Conservation (phyloP, 2,113 vertebrate species). For the Lipophrys pholis region DNA sequence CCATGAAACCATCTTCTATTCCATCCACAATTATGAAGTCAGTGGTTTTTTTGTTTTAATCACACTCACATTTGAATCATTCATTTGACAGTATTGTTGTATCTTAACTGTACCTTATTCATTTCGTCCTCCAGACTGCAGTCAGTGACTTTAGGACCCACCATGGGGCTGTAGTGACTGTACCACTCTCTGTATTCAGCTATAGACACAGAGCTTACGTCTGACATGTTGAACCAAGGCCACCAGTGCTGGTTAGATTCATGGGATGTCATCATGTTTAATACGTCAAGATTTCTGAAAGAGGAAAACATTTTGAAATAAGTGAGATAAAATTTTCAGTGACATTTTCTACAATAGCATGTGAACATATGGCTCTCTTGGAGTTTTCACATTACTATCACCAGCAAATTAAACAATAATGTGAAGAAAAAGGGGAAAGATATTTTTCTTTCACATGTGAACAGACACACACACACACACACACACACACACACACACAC, state of each 20-base stretch:
- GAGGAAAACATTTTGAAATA: neutral
- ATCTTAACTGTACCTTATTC: slow-evolving; percentile 76
- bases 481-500: slow-evolving; percentile 13
- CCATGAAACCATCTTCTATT: too few species aligned
- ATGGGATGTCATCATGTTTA: slow-evolving; percentile 56
- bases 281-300: slow-evolving; percentile 76
- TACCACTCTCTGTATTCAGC: slow-evolving; percentile 83
- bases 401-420: neutral
- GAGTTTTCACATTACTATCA: too few species aligned
- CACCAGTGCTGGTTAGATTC: slow-evolving; percentile 61
- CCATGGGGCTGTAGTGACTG: slow-evolving; percentile 59
- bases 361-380: neutral
- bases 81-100: too few species aligned
- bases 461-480: slow-evolving; percentile 13
- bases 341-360: neutral
- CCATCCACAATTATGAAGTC: too few species aligned
- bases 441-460: neutral
- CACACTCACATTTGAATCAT: too few species aligned
- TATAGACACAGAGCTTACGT: slow-evolving; percentile 74
- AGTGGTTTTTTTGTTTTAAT: neutral
- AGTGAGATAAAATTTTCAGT: neutral
- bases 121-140: slow-evolving; percentile 83
- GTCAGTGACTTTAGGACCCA: slow-evolving; percentile 78
- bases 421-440: neutral
- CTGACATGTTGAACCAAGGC: slow-evolving; percentile 76